Evolutionary conservation across 2,797 vertebrate species (phyloP).

Genomic region (Gallinago stenura): DNA sequence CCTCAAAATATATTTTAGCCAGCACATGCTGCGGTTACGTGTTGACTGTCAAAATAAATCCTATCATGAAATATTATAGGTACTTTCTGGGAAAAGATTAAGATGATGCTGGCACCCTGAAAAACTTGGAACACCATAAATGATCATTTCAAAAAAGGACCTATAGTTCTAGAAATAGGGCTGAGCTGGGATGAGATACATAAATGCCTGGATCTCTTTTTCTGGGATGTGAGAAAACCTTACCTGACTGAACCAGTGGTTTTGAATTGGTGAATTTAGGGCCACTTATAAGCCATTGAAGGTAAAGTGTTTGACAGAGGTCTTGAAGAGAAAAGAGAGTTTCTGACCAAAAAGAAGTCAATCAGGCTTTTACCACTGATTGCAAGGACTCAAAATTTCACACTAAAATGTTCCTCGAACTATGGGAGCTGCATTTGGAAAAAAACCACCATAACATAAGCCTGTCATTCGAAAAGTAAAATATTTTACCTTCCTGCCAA

Average conservation of each 20-base stretch:
- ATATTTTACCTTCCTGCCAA: slow-evolving; percentile 21
- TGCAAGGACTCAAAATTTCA: not conserved
- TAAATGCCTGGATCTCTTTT: not conserved
- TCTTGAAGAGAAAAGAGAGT: not conserved
- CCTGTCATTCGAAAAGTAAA: not conserved
- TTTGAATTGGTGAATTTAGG: not conserved
- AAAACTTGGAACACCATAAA: not conserved
- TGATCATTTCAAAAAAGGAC: not conserved
- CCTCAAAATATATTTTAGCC: not conserved
- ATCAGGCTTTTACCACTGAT: not conserved
- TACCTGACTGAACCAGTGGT: not conserved
- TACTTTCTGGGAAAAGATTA: not conserved
- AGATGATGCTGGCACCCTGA: not conserved
- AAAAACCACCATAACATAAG: not conserved
- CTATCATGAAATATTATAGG: not conserved
- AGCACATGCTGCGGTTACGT: not conserved
- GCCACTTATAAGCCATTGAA: not conserved
- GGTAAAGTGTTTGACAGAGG: not conserved
- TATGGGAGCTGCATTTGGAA: not conserved
- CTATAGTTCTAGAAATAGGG: not conserved
- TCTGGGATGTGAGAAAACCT: not conserved
- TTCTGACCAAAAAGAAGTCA: not conserved
- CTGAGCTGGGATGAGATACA: not conserved
- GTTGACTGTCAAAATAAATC: not conserved
- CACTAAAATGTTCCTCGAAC: not conserved